Base-by-base conservation (phyloP, 2,888 invertebrate genomes). In the Diadegma fenestrale region DNA sequence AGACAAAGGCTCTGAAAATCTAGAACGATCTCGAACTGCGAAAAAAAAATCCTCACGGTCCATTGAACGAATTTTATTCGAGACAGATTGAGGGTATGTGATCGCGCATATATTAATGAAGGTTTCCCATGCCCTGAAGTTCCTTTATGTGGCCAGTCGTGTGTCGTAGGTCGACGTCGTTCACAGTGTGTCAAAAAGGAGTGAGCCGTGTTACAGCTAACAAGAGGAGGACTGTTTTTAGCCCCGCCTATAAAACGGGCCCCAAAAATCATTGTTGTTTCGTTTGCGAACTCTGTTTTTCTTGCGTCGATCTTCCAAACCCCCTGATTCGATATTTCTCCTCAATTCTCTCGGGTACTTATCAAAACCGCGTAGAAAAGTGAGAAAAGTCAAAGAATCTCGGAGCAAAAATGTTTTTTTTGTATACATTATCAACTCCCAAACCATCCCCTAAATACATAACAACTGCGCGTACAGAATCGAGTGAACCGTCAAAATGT, bases 101-200 rank as follows among this genome's bases (percentile, higher is more conserved):
- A 86, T 86, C 86, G 63, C 88, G 90, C 91, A 91, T 91, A 88
- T 89, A 77, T 81, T 87, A 89, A 89, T 82, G 80, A 72, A 14
- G 48, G 2, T 68, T 68, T 64, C 10, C 22, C 26, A 26, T 61
- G 61, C 17, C 12, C 26, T 6, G 19, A 54, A 41, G 61, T 54
- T 22, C 54, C 30, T 54, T 72, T 72, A 33, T 54, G 12, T 37
- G 22, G 17, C 22, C 26, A 22, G n/a, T 41, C 41, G 69, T 43
- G 73, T 78, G 41, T 78, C 79, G 79, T 82, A 85, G 79, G 78
- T 82, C 82, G 71, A 77, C 43, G 3, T 30, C 43, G 3, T 30
- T 19, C 17, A 26, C 2, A n/a, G 22, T 33, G 22, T 33, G 61
- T 71, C 63, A n/a, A 33, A 37, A n/a, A 37, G 61, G 33, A 77